Conservation (phyloP, 92 coral and sea anemone genomes). For the Heteractis magnifica region DNA sequence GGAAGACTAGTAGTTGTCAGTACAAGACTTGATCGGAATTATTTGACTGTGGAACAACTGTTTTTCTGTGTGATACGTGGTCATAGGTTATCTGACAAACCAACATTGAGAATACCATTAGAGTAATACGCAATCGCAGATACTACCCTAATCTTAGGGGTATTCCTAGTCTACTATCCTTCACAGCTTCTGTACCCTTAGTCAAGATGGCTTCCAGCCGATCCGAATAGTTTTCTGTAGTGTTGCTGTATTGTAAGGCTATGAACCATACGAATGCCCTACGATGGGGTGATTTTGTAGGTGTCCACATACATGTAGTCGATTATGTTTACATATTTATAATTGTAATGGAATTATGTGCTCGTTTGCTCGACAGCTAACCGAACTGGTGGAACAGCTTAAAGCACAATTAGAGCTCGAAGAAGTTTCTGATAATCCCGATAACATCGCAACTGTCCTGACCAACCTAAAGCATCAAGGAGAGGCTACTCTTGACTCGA, state of each 20-base stretch:
- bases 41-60: background rate
- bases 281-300: constrained; percentile 39
- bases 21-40: background rate
- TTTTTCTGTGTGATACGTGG: constrained; percentile 13
- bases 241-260: background rate
- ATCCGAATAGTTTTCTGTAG: background rate
- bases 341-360: constrained; percentile 11
- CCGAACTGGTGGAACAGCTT: constrained; percentile 89
- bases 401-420: constrained; percentile 92
- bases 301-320: constrained; percentile 11
- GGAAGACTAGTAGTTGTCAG: background rate
- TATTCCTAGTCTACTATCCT: background rate
- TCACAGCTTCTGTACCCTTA: background rate
- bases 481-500: constrained; percentile 90
- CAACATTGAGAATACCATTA: constrained; percentile 6
- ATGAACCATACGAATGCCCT: constrained; percentile 20
- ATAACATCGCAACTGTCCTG: constrained; percentile 91
- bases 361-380: constrained; percentile 64
- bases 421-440: constrained; percentile 98
- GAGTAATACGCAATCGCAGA: constrained; percentile 31
- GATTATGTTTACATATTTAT: constrained; percentile 15
- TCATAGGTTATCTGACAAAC: constrained; percentile 48
- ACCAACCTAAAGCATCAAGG: constrained; percentile 92
- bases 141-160: background rate
- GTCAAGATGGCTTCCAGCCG: background rate